Base-by-base conservation (phyloP, 2,797 vertebrate genomes). In the Ambastaia sidthimunki region DNA sequence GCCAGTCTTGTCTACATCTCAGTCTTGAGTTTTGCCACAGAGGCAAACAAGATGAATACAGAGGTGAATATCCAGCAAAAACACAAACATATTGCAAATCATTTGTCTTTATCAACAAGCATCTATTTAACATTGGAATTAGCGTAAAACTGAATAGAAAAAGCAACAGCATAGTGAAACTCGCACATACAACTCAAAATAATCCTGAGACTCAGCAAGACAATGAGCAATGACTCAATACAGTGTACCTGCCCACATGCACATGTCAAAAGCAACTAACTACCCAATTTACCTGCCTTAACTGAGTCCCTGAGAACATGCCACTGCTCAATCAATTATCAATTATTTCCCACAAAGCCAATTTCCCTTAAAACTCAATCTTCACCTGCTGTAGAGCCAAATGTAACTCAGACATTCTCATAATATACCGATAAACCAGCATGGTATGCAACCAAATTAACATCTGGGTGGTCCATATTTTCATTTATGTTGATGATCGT, bases 1-100 rank as follows among this genome's bases (percentile, higher is more conserved):
- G 96, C 93, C 96, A 96, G 88, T 84, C 89, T 91, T 79, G 91
- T 86, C 80, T 88, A 90, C 89, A 85, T 84, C 63, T 86, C 74
- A 19, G 65, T 63, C 25, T 5, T 13, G 16, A 48, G 18, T 15
- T 37, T 55, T 52, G 3, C 23, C 11, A 15, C 63, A n/a, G 65
- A 71, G 63, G 34, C 60, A 63, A 23, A 63, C 31, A 60, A 70
- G 75, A 73, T 23, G n/a, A 76, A 77, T 65, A 74, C 7, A 23
- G 60, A 74, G 70, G 66, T 80, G 81, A 72, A 68, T 68, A 78
- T 73, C 47, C 54, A 48, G 83, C 79, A 72, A 44, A 71, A 82
- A 84, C 47, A 41, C 71, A 65, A 74, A 78, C 73, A 63, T 72
- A 84, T 75, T 76, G 81, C 44, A 55, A 60, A 74, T 74, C 78